Conservation (phyloP, 2,113 vertebrate genomes). For the Agapornis roseicollis region DNA sequence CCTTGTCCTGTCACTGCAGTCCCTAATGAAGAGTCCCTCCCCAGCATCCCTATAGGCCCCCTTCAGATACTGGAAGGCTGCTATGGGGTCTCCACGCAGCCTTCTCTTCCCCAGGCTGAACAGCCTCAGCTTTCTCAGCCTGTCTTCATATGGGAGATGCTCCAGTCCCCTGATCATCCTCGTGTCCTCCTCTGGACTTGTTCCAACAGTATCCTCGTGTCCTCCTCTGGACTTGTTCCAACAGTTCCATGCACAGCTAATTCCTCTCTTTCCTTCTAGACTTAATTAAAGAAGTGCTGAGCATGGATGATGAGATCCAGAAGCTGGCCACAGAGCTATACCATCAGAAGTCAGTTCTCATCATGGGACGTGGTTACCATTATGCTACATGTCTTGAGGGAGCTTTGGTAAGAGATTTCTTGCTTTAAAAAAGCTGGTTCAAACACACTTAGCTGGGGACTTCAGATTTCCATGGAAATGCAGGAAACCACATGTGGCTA, state of each 20-base stretch:
- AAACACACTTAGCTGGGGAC: not conserved
- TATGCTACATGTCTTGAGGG: conserved; percentile 97
- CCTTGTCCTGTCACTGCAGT: too few relatives aligned
- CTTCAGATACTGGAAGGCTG: too few relatives aligned
- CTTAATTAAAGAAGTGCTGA: conserved; percentile 94
- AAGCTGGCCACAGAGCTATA: conserved; percentile 91
- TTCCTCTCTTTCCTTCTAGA: conserved; percentile 70
- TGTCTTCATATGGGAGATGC: too few relatives aligned
- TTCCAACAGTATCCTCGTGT: too few relatives aligned
- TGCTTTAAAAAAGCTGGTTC: not conserved
- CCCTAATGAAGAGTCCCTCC: too few relatives aligned
- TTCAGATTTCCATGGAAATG: not conserved
- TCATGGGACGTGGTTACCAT: conserved; percentile 98
- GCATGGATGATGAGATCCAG: conserved; percentile 97
- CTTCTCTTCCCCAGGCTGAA: too few relatives aligned
- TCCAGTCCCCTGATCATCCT: too few relatives aligned
- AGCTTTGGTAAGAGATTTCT: conserved; percentile 83
- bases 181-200: too few relatives aligned
- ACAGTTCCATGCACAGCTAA: rapidly evolving
- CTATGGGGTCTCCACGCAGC: too few relatives aligned
- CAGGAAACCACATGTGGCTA: not conserved
- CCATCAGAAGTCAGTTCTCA: conserved; percentile 96
- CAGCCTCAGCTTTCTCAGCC: too few relatives aligned
- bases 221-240: too few relatives aligned
- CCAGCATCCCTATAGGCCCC: too few relatives aligned